phyloP scores from a whole-genome alignment of 2,797 vertebrate genomes.

The Propithecus perrieri region DNA sequence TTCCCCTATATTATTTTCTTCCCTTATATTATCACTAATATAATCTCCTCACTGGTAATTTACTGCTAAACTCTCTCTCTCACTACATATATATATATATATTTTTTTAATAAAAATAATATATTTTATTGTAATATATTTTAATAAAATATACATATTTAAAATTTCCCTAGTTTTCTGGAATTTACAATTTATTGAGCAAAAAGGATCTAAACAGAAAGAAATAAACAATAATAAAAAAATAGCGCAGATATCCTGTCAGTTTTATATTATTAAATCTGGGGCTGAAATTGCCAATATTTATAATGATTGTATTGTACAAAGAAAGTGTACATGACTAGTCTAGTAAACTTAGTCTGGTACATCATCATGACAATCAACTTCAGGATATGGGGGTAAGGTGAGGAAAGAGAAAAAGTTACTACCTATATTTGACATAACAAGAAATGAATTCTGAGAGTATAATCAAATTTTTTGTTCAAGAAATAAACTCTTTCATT shows the following conservation, averaged over 20 bases:
- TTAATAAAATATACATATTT: not conserved
- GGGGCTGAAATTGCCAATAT: not conserved
- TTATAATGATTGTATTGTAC: not conserved
- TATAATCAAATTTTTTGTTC: not conserved
- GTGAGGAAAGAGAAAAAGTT: not conserved
- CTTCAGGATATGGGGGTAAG: not conserved
- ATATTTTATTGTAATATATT: too few species aligned
- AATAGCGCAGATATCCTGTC: not conserved
- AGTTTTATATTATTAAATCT: not conserved
- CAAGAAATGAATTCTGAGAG: not conserved
- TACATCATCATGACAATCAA: not conserved
- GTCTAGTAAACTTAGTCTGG: not conserved
- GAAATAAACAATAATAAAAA: not conserved
- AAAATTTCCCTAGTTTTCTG: not conserved
- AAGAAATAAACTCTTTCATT: not conserved
- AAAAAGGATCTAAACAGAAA: not conserved
- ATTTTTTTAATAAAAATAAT: too few species aligned
- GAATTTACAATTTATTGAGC: not conserved
- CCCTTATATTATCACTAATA: not conserved
- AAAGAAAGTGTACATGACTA: not conserved
- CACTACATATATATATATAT: too few species aligned
- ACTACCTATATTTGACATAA: not conserved
- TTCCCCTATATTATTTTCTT: too few species aligned
- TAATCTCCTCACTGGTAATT: not conserved
- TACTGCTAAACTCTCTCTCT: not conserved